phyloP scores from a whole-genome alignment of 1,140 invertebrate species.

The Hyphantria cunea region DNA sequence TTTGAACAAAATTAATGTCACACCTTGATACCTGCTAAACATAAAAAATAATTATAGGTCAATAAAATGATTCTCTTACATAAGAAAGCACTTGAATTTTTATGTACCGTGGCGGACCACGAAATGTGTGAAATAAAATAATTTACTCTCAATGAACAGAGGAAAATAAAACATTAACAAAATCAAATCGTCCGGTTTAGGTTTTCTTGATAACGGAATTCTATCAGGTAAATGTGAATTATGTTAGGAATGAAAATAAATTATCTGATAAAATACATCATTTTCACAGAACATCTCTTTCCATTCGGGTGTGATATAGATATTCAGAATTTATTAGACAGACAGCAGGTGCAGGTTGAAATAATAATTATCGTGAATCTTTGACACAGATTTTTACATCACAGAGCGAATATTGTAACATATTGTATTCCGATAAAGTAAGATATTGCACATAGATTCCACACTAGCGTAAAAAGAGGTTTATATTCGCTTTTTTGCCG shows the following conservation, averaged over 20 bases:
- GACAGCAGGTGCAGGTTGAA: no score
- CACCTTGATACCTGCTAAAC: constrained; percentile 44
- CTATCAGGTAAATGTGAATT: constrained; percentile 4
- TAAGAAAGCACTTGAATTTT: constrained; percentile 45
- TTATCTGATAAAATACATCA: background rate
- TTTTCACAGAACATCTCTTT: background rate
- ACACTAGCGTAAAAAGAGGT: no score
- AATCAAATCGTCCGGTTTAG: background rate
- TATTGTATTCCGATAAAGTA: no score
- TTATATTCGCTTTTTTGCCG: no score
- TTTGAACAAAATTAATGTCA: constrained; percentile 53
- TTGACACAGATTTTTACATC: no score
- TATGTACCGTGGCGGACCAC: constrained; percentile 8
- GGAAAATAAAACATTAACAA: constrained; percentile 3
- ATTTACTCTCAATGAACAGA: constrained; percentile 3
- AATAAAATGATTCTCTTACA: constrained; percentile 46
- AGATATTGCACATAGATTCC: no score
- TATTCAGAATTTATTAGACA: background rate
- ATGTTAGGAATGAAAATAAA: background rate
- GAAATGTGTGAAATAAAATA: background rate
- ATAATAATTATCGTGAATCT: no score
- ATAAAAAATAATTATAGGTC: constrained; percentile 53
- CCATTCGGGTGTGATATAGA: background rate
- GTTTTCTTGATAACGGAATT: background rate
- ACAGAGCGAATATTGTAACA: no score